A percentile compares a stretch with the other conserved stretches of the same genome.
Conservation (phyloP, 2,888 invertebrate genomes). For the Drosophila nr. medialis region DNA sequence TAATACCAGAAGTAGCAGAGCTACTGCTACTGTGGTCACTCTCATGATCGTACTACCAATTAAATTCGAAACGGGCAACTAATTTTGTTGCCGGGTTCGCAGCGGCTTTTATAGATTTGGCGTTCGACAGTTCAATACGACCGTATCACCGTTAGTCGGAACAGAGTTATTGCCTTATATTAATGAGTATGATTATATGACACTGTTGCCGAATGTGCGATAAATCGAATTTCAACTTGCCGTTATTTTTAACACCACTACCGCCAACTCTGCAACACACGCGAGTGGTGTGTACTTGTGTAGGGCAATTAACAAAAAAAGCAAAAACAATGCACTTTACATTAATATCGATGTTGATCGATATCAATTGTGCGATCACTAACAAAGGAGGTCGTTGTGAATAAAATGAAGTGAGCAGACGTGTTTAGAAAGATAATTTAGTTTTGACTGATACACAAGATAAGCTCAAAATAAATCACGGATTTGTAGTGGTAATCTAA, state of each 20-base stretch:
- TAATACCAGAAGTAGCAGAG: constrained; percentile 74
- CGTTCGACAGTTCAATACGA: constrained; percentile 39
- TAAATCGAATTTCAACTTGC: constrained; percentile 52
- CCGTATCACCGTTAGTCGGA: constrained; percentile 38
- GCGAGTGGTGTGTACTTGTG: constrained; percentile 2
- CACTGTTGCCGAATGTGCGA: constrained; percentile 58
- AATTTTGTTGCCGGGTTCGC: constrained; percentile 47
- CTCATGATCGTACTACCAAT: constrained; percentile 79
- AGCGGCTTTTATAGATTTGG: constrained; percentile 78
- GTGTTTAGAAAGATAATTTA: no score
- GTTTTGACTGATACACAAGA: no score
- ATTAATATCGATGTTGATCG: no score
- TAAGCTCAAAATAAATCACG: neutral
- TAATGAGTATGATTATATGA: constrained; percentile 60
- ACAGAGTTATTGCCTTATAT: constrained; percentile 65
- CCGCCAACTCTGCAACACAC: neutral
- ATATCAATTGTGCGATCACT: no score
- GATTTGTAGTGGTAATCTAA: neutral
- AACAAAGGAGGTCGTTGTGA: no score
- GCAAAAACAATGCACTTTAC: constrained; percentile 35
- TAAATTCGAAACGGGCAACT: constrained; percentile 73
- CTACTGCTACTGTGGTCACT: constrained; percentile 62
- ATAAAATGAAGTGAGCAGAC: no score
- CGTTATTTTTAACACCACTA: constrained; percentile 64
- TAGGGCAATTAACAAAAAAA: constrained; percentile 52